phyloP scores from a whole-genome alignment of 2,888 invertebrate species.

The Pyrrhia umbra region DNA sequence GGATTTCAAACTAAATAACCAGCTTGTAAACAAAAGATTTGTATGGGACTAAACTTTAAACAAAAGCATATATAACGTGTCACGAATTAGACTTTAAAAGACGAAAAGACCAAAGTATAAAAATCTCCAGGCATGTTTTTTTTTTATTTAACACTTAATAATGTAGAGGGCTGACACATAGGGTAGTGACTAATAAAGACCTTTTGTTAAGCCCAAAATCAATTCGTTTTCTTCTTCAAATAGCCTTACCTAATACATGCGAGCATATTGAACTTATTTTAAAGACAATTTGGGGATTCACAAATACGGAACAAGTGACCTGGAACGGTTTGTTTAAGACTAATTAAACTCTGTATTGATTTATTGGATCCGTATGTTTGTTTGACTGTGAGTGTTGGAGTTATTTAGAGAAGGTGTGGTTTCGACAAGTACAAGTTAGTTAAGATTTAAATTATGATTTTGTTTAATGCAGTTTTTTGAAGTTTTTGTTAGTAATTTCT shows the following conservation, averaged over 20 bases:
- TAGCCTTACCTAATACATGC: constrained; percentile 10
- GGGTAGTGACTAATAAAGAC: too few relatives aligned
- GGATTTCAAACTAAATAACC: too few relatives aligned
- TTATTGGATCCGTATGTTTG: constrained; percentile 14
- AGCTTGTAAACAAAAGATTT: too few relatives aligned
- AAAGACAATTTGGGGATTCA: constrained; percentile 21
- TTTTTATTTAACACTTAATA: too few relatives aligned
- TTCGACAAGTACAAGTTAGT: not conserved
- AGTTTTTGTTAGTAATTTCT: not conserved
- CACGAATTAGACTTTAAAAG: too few relatives aligned
- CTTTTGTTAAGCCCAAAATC: constrained; percentile 1
- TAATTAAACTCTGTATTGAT: constrained; percentile 43
- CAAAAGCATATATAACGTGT: too few relatives aligned
- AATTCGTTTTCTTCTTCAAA: constrained; percentile 1
- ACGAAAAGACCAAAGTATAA: too few relatives aligned
- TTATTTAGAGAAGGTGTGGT: not conserved
- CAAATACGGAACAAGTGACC: constrained; percentile 31
- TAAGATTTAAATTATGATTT: not conserved
- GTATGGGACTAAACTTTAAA: too few relatives aligned
- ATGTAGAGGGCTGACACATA: too few relatives aligned
- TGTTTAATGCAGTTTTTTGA: not conserved
- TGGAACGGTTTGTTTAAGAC: constrained; percentile 37
- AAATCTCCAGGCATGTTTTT: too few relatives aligned
- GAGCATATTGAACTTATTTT: constrained; percentile 22
- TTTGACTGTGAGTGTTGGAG: constrained; percentile 3